phyloP scores from a whole-genome alignment of 2,888 invertebrate genomes.

The Yponomeuta cagnagella region DNA sequence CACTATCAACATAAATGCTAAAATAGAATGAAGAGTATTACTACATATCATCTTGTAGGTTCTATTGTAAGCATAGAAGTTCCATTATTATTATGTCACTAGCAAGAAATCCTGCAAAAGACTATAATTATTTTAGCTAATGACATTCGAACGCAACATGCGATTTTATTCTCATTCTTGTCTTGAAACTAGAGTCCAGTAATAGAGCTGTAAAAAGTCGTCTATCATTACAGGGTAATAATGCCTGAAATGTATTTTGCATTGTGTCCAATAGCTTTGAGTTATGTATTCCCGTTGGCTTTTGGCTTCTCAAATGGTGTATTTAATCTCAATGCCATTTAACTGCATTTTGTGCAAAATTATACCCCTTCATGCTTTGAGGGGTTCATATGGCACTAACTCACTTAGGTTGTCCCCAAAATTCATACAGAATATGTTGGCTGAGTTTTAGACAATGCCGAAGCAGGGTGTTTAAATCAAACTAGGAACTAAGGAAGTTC shows the following conservation, averaged over 20 bases:
- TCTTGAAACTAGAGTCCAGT: background rate
- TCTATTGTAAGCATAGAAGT: background rate
- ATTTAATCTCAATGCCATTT: no score
- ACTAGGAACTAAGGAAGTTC: background rate
- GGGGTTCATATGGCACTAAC: no score
- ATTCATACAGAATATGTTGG: no score
- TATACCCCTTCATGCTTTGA: no score
- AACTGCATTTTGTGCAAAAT: no score
- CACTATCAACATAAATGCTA: background rate
- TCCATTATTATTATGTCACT: slow-evolving; percentile 1
- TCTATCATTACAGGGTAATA: background rate
- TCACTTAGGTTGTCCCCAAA: no score
- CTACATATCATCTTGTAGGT: background rate
- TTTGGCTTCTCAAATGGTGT: background rate
- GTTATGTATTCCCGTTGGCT: background rate
- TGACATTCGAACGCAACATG: background rate
- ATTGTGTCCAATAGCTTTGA: background rate
- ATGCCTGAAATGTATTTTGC: background rate
- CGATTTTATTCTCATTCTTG: background rate
- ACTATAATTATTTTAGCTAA: slow-evolving; percentile 6
- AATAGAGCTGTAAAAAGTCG: background rate
- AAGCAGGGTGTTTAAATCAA: no score
- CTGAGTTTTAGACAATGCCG: no score
- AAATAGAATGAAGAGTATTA: no score
- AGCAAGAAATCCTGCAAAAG: background rate